Percentiles rank a stretch among this genome's conserved stretches.
Conservation (phyloP, 2,888 invertebrate genomes). For the Timema cristinae region DNA sequence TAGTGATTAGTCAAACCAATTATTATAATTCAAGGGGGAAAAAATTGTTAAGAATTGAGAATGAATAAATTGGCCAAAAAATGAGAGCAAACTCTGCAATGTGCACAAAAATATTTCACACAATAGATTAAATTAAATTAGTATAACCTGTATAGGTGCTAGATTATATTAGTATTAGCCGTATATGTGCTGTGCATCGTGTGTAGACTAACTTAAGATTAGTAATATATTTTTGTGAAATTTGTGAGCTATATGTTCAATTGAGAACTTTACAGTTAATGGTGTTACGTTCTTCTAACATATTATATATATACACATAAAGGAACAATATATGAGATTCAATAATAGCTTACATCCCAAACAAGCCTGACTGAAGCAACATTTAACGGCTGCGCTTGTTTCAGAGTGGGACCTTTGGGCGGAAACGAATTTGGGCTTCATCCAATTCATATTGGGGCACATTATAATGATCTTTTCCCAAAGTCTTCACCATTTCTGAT, state of each 20-base stretch:
- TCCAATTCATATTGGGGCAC: conserved; percentile 73
- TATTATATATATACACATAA: neutral
- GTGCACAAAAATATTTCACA: too few species aligned
- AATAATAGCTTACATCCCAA: conserved; percentile 65
- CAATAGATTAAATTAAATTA: too few species aligned
- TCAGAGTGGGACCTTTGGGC: conserved; percentile 71
- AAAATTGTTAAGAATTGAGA: too few species aligned
- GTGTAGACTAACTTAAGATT: conserved; percentile 41
- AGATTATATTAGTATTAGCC: too few species aligned
- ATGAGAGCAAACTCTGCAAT: too few species aligned
- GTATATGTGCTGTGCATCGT: conserved; percentile 34
- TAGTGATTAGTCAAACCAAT: too few species aligned
- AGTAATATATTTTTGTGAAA: too few species aligned
- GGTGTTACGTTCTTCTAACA: neutral
- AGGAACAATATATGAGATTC: neutral
- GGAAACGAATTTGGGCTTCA: conserved; percentile 70
- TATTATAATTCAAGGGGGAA: too few species aligned
- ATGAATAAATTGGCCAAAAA: too few species aligned
- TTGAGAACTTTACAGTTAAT: too few species aligned
- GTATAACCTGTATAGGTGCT: too few species aligned
- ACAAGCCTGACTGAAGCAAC: conserved; percentile 73
- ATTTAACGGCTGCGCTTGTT: conserved; percentile 59
- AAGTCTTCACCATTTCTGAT: conserved; percentile 67
- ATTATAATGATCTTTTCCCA: conserved; percentile 44
- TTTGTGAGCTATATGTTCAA: too few species aligned